A percentile compares a stretch with the other conserved stretches of the same genome.
phyloP scores from a whole-genome alignment of 2,888 invertebrate genomes.

The Oscheius myriophilus region DNA sequence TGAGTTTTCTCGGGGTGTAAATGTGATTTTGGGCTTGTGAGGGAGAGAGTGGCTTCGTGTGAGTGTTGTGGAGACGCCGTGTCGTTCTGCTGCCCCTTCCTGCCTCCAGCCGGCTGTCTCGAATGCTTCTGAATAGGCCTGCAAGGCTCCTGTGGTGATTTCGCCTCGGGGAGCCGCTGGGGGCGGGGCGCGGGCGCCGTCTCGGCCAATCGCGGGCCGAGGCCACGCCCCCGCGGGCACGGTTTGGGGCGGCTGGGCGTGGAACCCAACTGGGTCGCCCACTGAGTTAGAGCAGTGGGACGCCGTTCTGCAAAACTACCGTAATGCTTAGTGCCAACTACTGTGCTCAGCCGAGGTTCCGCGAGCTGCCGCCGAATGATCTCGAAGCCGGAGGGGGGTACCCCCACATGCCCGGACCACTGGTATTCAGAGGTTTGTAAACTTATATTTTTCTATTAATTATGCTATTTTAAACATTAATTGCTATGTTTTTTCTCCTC shows the following conservation, averaged over 20 bases:
- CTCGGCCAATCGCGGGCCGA: slow-evolving; percentile 17
- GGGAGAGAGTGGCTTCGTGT: no score
- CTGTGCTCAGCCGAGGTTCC: slow-evolving; percentile 5
- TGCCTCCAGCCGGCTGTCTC: slow-evolving; percentile 11
- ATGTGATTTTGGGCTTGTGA: no score
- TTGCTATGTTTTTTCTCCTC: no score
- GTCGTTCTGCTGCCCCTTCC: no score
- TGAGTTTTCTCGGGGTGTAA: no score
- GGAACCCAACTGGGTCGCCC: slow-evolving; percentile 29
- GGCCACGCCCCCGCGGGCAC: slow-evolving; percentile 24
- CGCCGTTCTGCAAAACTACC: slow-evolving; percentile 13
- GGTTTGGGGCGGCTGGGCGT: background rate
- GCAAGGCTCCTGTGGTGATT: slow-evolving; percentile 6
- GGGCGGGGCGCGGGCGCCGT: background rate
- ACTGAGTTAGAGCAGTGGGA: slow-evolving; percentile 31
- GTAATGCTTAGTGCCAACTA: slow-evolving; percentile 30
- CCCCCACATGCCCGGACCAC: background rate
- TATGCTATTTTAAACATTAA: no score
- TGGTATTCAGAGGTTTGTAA: slow-evolving; percentile 19
- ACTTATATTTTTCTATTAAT: background rate
- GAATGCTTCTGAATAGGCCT: background rate
- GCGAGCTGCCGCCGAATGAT: slow-evolving; percentile 7
- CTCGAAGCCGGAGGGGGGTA: slow-evolving; percentile 1
- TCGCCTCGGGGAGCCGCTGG: slow-evolving; percentile 12
- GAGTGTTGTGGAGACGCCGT: no score